Percentiles rank a stretch among this genome's conserved stretches.
phyloP scores from a whole-genome alignment of 2,888 invertebrate genomes.

The Electrophaes corylata region DNA sequence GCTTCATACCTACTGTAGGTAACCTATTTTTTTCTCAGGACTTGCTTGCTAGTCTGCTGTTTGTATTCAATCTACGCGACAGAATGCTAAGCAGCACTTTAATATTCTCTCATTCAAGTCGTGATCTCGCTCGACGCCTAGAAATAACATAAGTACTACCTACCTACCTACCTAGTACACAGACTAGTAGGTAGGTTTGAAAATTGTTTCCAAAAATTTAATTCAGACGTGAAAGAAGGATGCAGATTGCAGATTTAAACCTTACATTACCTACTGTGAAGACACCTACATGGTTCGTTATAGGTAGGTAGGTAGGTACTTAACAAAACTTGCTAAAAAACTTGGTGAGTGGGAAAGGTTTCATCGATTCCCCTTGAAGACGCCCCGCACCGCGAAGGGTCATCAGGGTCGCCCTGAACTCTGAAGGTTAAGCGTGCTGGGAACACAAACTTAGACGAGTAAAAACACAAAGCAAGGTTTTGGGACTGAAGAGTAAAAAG shows the following conservation, averaged over 20 bases:
- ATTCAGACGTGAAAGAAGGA: not conserved
- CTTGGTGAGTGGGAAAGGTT: not conserved
- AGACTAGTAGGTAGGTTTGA: not conserved
- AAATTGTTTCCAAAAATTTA: too few relatives aligned
- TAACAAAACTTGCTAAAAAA: not conserved
- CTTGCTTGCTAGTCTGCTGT: slow-evolving; percentile 7
- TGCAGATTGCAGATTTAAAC: not conserved
- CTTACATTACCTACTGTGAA: not conserved
- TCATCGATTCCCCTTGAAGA: slow-evolving; percentile 17
- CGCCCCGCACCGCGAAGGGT: slow-evolving; percentile 13
- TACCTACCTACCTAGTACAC: slow-evolving; percentile 1
- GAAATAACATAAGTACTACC: slow-evolving; percentile 17
- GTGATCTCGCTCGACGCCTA: slow-evolving; percentile 31
- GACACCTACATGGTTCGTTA: not conserved
- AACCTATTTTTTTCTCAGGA: slow-evolving; percentile 7
- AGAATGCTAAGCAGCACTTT: slow-evolving; percentile 27
- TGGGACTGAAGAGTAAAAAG: not conserved
- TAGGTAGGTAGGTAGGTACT: too few relatives aligned
- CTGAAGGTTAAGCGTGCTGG: slow-evolving; percentile 19
- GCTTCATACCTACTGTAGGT: too few relatives aligned
- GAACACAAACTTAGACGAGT: not conserved
- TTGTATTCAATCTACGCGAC: not conserved
- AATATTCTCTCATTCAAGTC: slow-evolving; percentile 34
- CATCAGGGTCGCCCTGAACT: slow-evolving; percentile 18
- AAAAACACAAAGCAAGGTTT: slow-evolving; percentile 1